Percentiles rank a stretch among this genome's conserved stretches.
Evolutionary conservation across 2,113 vertebrate genomes (phyloP).

Genomic region (Oryzias curvinotus): DNA sequence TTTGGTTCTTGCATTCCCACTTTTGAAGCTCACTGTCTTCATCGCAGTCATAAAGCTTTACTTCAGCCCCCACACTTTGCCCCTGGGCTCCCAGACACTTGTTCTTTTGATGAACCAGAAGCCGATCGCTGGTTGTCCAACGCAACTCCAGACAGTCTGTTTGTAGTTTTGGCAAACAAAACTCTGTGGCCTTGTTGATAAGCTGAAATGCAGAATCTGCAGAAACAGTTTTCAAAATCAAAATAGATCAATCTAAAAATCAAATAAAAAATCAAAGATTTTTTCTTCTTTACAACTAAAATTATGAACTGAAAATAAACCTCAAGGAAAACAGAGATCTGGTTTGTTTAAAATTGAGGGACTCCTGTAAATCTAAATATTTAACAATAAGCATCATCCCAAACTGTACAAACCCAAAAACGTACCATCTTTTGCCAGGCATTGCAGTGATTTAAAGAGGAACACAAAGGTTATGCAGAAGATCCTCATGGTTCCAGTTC

Average conservation of each 20-base stretch:
- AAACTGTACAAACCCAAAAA: conserved; percentile 7
- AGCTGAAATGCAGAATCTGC: conserved; percentile 49
- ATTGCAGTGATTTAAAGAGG: conserved; percentile 34
- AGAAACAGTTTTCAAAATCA: neutral
- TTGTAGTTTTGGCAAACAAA: conserved; percentile 19
- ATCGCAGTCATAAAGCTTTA: conserved; percentile 83
- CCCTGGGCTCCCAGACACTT: conserved; percentile 83
- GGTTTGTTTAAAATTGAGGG: too few relatives aligned
- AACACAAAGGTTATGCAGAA: conserved; percentile 23
- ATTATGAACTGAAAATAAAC: too few relatives aligned
- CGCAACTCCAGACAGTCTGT: conserved; percentile 47
- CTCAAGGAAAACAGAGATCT: too few relatives aligned
- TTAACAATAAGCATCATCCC: neutral
- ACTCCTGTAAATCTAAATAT: neutral
- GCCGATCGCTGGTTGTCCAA: conserved; percentile 82
- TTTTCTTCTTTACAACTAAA: too few relatives aligned
- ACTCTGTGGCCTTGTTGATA: conserved; percentile 13
- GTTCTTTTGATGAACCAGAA: conserved; percentile 73
- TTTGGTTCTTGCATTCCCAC: conserved; percentile 88
- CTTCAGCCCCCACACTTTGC: conserved; percentile 76
- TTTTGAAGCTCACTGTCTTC: conserved; percentile 80
- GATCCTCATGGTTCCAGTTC: conserved; percentile 17
- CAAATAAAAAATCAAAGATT: too few relatives aligned
- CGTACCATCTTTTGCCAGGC: conserved; percentile 49
- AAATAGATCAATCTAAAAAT: too few relatives aligned